Base-by-base conservation (phyloP, 2,888 invertebrate genomes). In the Lithophane socia region DNA sequence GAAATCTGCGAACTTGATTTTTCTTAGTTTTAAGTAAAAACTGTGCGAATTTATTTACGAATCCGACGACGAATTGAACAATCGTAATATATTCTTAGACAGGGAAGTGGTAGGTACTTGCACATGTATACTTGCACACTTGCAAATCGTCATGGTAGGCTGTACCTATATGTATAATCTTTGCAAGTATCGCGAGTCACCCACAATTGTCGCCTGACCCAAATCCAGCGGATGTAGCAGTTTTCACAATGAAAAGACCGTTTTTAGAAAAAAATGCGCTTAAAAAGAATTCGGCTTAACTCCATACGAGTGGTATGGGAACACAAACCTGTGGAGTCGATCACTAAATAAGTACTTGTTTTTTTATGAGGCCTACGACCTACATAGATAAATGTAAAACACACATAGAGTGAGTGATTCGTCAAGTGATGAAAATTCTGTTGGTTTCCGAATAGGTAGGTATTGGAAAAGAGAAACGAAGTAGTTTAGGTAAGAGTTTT, bases 181-280 rank as follows among this genome's bases (percentile, higher is more conserved):
- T 61, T n/a, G 68, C 52, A 77, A 85, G 49, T 77, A 85, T 68
- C 12, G 24, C 66, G 69, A 74, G 73, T 74, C 82, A 87, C 88
- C 89, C 88, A 90, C 93, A 91, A 93, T 94, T 94, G 95, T 95
- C 94, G 92, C 89, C 92, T 96, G 95, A 96, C 96, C 96, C 93
- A 96, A 95, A 96, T 96, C 93, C 93, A 92, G 90, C 94, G 95
- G 95, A 95, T 95, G 94, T 95, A 89, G 91, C 92, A 89, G 89
- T 91, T 91, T 92, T 91, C 69, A 87, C 90, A 88, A 90, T 88
- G 84, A 90, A 91, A 79, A 87, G 89, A 90, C 85, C 85, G 86
- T 80, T 76, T 80, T 75, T 75, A 73, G 80, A 89, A 93, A 94
- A 94, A 94, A 90, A 87, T 54, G 24, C 72, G 47, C 87, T 75